Evolutionary conservation across 2,888 invertebrate genomes (phyloP), one percentile per base, ranked within the genome.

Genomic region (Nipponacmea schrenckii): DNA sequence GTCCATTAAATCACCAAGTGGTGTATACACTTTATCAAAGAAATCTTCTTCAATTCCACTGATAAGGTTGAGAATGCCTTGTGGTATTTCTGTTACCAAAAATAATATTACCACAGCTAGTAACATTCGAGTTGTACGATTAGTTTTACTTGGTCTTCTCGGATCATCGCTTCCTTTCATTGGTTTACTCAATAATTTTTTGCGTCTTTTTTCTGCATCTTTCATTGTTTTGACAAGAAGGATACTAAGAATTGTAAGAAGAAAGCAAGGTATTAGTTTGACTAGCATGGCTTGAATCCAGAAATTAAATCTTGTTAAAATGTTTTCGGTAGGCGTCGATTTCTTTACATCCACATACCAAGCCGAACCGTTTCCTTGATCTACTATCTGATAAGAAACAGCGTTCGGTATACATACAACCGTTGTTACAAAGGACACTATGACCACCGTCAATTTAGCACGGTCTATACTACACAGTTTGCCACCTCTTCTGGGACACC

Each of bases 261-360:
- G 93, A 74, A 96, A 91, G 87, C 97, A 96, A 10, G 97, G 97
- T 79, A 96, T 93, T 69, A 97, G 90, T 90, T 97, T 97, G 78
- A 97, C 94, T 75, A 97, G 93, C 8, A 97, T 94, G 87, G 96
- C 94, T 89, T 97, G 97, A 82, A 96, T 93, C 93, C 95, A 95
- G 10, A 39, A 64, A 39, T 64, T 64, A 27, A 64, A 64, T 27
- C n/a, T 39, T 39, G 24, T 39, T 27, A 64, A 27, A 64, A 39
- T 64, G 17, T 77, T 76, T 44, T 84, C 84, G 8, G 80, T 76
- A 7, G 77, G 70, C 0, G 82, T 84, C 27, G 81, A 79, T 86
- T 87, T 69, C 89, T 89, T 81, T 91, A 91, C 83, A 93, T 92
- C 82, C 90, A 91, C 74, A 89, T 75, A 81, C 81, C 84, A 83